Evolutionary conservation across 2,888 invertebrate species (phyloP), one percentile per base, ranked within the genome.

Genomic region (Ashinkailepas kermadecensis): DNA sequence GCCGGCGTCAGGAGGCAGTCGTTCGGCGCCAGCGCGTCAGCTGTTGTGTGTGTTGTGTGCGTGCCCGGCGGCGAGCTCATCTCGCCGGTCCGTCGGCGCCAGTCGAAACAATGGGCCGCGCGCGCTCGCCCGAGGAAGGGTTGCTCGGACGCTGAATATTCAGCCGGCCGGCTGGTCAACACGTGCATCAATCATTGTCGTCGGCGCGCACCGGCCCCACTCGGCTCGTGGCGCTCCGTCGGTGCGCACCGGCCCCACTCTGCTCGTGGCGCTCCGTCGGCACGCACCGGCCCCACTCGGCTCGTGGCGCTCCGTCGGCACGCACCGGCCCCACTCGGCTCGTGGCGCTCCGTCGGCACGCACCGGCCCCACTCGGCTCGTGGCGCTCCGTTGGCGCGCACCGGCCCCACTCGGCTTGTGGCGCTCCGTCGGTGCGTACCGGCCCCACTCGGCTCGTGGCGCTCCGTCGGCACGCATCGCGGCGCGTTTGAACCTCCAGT

Each of bases 101-200:
- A 2, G 8, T 3, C 18, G 62, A 15, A 13, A 18, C 62, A 25
- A 10, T 21, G 39, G 13, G 39, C 70, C 25, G 39, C 15, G 15
- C 23, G 39, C 4, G 11, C 65, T 65, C 9, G 39, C 39, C 39
- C 64, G 4, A 21, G 70, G 15, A 70, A 25, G 70, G 70, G 70
- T 70, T 25, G 39, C 39, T 3, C 67, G 25, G 13, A 12, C 15
- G 70, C 70, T 70, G 70, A 70, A 70, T 70, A 70, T 70, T 70
- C 70, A 70, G 70, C 39, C 39, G 70, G 13, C 65, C 65, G 65
- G 9, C 23, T 11, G 65, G 65, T 23, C 65, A 23, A 67, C 70
- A 70, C 39, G 70, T 10, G 39, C 70, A 70, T 70, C 70, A 25
- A 70, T 70, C 70, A 70, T 25, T 39, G 70, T 70, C 70, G 62